These are phyloP conservation scores for Brotula barbata DNA, from an alignment of 2,797 vertebrate genomes.

Conservation along the genomic window DNA sequence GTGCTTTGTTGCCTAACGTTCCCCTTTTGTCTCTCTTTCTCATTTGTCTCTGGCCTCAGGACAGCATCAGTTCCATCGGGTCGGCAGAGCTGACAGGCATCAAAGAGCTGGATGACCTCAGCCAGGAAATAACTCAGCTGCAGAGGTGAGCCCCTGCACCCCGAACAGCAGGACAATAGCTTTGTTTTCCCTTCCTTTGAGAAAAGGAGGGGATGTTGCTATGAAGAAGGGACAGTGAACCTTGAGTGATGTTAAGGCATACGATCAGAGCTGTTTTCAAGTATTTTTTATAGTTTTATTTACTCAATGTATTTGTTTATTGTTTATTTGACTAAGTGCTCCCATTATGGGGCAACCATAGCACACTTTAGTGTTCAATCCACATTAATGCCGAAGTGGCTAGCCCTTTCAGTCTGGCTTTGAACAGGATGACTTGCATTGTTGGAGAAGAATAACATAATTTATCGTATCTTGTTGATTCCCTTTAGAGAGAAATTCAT, in stretches of 20 bases:
- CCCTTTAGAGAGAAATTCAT: slow-evolving; percentile 87
- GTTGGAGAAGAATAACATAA: background rate
- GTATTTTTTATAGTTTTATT: background rate
- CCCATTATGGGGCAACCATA: too few relatives aligned
- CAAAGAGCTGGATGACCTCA: slow-evolving; percentile 95
- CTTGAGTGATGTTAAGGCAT: slow-evolving; percentile 13
- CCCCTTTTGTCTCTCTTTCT: background rate
- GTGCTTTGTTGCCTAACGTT: background rate
- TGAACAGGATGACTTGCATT: background rate
- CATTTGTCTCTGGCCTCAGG: slow-evolving; percentile 75
- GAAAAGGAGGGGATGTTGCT: slow-evolving; percentile 15
- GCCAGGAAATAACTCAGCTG: slow-evolving; percentile 92
- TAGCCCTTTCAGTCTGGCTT: slow-evolving; percentile 2
- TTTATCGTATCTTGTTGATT: background rate
- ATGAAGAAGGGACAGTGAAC: slow-evolving; percentile 3
- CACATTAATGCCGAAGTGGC: background rate
- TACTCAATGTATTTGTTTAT: slow-evolving; percentile 4
- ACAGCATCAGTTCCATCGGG: slow-evolving; percentile 81
- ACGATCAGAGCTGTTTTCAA: slow-evolving; percentile 33
- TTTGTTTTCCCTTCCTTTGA: slow-evolving; percentile 62
- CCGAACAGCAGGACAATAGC: slow-evolving; percentile 42
- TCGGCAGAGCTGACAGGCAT: slow-evolving; percentile 90
- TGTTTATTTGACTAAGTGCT: slow-evolving; percentile 1
- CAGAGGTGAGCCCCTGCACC: slow-evolving; percentile 84
- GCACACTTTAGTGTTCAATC: too few relatives aligned